Conservation (phyloP, 1,140 invertebrate genomes). For the Latrodectus geometricus region DNA sequence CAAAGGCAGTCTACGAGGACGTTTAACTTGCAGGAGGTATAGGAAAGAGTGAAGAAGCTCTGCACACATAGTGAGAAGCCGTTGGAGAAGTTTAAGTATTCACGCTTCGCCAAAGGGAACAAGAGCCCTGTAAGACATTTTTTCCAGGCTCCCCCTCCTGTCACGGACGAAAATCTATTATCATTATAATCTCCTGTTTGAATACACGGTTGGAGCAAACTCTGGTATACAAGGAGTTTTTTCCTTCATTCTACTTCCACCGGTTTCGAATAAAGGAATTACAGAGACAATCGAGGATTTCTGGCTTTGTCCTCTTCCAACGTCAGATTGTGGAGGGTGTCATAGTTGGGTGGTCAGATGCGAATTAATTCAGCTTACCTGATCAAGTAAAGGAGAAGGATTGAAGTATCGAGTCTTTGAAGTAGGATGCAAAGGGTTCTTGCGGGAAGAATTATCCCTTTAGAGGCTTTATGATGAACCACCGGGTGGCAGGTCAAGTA, state of each 20-base stretch:
- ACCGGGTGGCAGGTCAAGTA: background rate
- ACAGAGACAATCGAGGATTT: background rate
- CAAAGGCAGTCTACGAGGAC: background rate
- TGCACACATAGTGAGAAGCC: background rate
- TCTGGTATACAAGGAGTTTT: background rate
- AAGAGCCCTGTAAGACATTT: background rate
- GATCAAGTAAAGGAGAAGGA: background rate
- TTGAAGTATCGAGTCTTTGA: background rate
- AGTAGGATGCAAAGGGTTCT: background rate
- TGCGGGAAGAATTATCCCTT: background rate
- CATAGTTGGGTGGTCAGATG: background rate
- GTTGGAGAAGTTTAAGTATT: background rate
- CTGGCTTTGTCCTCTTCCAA: background rate
- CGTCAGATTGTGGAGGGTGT: background rate
- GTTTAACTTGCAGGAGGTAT: background rate
- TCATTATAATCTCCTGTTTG: constrained; percentile 1
- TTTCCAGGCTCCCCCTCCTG: background rate
- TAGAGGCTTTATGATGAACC: background rate
- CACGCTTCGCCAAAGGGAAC: background rate
- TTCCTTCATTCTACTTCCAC: background rate
- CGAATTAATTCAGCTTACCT: background rate
- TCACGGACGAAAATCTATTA: background rate
- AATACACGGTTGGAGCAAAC: background rate
- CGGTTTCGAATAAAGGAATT: background rate
- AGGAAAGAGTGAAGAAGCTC: background rate